phyloP scores from a whole-genome alignment of 23 tunicate genomes.

The Trididemnum miniatum region DNA sequence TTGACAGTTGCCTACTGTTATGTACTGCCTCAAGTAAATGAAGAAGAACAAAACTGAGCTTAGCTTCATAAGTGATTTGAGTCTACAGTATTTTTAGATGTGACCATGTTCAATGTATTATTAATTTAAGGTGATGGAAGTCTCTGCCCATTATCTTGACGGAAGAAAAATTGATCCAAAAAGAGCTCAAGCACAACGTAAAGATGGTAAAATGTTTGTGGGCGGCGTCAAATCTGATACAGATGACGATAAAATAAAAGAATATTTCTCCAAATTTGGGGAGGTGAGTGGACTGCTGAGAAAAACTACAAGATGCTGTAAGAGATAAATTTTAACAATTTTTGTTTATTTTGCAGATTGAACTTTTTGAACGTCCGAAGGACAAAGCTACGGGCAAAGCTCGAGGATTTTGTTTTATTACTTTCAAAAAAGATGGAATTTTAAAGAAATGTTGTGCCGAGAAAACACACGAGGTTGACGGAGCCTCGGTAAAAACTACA shows the following conservation, averaged over 20 bases:
- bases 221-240: conserved; percentile 97
- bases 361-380: conserved; percentile 67
- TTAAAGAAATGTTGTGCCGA: conserved; percentile 45
- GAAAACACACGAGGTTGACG: conserved; percentile 72
- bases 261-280: conserved; percentile 80
- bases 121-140: conserved; percentile 40
- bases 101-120: neutral
- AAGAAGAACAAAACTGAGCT: neutral
- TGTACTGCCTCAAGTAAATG: neutral
- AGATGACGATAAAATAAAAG: conserved; percentile 58
- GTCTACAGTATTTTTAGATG: too few relatives aligned
- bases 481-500: conserved; percentile 37
- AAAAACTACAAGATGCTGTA: too few relatives aligned
- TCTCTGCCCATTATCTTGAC: conserved; percentile 55
- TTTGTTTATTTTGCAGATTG: conserved; percentile 49
- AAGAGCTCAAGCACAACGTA: conserved; percentile 85
- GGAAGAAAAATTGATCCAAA: conserved; percentile 94
- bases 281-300: too few relatives aligned
- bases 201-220: conserved; percentile 94
- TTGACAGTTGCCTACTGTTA: neutral
- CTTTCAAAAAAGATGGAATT: conserved; percentile 88
- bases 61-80: neutral
- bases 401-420: conserved; percentile 88
- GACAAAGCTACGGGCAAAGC: conserved; percentile 52
- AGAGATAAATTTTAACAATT: too few relatives aligned